Conservation (phyloP, 2,113 vertebrate species). For the Pandion haliaetus region DNA sequence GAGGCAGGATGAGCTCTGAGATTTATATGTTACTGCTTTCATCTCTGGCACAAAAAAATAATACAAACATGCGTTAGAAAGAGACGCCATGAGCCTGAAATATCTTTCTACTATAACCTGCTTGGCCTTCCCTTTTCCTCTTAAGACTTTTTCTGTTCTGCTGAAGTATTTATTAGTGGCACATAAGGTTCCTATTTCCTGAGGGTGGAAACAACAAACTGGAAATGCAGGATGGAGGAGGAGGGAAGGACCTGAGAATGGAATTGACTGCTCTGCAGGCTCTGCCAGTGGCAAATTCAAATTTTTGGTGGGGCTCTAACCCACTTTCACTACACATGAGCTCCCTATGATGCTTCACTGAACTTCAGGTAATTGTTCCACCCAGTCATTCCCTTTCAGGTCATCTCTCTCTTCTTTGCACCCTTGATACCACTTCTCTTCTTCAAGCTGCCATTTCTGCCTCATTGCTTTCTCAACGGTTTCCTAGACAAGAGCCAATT, state of each 20-base stretch:
- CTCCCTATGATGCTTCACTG: neutral
- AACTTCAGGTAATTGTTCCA: neutral
- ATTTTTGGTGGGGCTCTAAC: neutral
- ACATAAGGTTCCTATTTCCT: constrained; percentile 15
- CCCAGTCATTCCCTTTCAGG: neutral
- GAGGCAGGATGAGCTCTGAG: neutral
- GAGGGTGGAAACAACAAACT: neutral
- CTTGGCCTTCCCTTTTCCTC: constrained; percentile 10
- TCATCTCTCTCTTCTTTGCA: neutral
- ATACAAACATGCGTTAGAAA: neutral
- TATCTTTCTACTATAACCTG: neutral
- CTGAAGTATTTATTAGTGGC: constrained; percentile 3
- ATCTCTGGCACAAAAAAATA: constrained; percentile 2
- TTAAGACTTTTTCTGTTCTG: constrained; percentile 9
- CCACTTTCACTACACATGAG: neutral
- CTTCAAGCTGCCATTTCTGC: neutral
- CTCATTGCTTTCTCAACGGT: neutral
- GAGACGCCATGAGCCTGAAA: neutral
- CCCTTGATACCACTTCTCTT: neutral
- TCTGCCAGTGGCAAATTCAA: constrained; percentile 13
- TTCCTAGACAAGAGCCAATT: neutral
- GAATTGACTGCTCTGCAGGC: neutral
- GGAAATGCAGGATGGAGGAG: constrained; percentile 40
- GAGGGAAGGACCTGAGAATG: neutral
- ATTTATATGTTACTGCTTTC: constrained; percentile 22